A percentile compares a stretch with the other conserved stretches of the same genome.
Evolutionary conservation across 2,113 vertebrate species (phyloP).

Genomic region (Gymnorhina tibicen): DNA sequence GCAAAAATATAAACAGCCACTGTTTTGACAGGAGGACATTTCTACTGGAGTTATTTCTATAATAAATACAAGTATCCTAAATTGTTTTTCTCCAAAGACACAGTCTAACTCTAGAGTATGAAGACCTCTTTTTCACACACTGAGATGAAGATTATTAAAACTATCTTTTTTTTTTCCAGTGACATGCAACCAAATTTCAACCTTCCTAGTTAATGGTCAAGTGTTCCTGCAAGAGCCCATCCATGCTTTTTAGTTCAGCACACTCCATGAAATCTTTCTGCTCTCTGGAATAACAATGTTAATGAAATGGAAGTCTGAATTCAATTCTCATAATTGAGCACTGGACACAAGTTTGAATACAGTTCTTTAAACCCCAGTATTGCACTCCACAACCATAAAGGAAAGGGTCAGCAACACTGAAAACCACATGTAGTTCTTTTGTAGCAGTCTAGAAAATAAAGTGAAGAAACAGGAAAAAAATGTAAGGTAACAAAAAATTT

Average conservation of each 20-base stretch:
- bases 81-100: neutral
- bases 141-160: neutral
- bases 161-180: accelerated
- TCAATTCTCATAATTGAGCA: neutral
- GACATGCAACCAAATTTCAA: neutral
- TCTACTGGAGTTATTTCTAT: neutral
- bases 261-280: neutral
- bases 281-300: neutral
- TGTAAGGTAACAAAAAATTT: too few relatives aligned
- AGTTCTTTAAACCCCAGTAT: neutral
- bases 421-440: neutral
- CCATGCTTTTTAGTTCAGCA: neutral
- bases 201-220: neutral
- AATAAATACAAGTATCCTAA: neutral
- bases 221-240: neutral
- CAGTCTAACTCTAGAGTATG: neutral
- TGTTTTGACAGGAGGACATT: neutral
- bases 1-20: neutral
- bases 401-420: neutral
- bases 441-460: neutral
- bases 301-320: neutral
- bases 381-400: neutral
- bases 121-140: neutral
- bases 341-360: neutral
- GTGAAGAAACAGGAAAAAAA: neutral